A percentile compares a stretch with the other conserved stretches of the same genome.
Evolutionary conservation across 2,113 vertebrate species (phyloP).

Genomic region (Amphiprion percula): DNA sequence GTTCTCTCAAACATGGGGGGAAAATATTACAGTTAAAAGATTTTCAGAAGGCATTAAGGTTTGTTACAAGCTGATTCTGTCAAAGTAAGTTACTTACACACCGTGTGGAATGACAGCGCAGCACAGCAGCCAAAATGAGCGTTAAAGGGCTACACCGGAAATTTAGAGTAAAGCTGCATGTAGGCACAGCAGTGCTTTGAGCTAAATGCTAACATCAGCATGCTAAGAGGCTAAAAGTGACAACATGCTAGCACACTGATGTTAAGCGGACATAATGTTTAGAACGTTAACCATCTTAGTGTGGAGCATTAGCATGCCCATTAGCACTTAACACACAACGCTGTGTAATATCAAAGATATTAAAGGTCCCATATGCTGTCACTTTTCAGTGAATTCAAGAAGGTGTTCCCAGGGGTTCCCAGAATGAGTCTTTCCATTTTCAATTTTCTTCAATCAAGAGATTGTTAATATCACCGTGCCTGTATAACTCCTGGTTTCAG

Average conservation of each 20-base stretch:
- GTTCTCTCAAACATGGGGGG: conserved; percentile 35
- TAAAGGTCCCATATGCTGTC: no score
- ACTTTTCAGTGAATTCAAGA: no score
- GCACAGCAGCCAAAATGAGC: not conserved
- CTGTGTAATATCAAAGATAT: no score
- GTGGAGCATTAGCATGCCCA: no score
- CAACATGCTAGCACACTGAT: not conserved
- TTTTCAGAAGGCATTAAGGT: not conserved
- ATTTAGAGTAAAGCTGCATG: not conserved
- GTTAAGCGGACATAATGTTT: no score
- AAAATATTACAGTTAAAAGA: not conserved
- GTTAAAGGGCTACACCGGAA: not conserved
- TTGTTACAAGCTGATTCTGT: not conserved
- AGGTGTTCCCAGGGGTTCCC: no score
- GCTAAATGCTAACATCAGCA: not conserved
- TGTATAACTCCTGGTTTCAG: no score
- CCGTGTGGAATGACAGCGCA: not conserved
- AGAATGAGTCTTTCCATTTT: no score
- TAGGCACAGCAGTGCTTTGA: not conserved
- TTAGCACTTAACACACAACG: no score
- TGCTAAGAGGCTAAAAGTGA: not conserved
- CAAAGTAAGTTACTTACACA: not conserved
- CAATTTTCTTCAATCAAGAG: no score
- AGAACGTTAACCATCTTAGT: no score
- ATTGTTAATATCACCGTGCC: no score